Base-by-base conservation (phyloP, 2,888 invertebrate genomes). In the Neuroscelio doddi region DNA sequence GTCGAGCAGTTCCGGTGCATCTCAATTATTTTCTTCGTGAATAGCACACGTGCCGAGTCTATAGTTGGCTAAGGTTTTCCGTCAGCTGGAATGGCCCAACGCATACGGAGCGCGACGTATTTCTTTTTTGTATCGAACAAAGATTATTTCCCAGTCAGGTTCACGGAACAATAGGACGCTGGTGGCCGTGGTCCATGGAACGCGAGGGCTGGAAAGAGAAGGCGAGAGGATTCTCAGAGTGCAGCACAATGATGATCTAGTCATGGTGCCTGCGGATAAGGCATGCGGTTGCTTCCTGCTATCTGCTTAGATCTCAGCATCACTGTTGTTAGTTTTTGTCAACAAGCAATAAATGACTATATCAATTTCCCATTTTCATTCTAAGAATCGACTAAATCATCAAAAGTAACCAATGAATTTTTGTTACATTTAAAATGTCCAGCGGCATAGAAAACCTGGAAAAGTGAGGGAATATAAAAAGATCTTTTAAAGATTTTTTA, bases 261-360 rank as follows among this genome's bases (percentile, higher is more conserved):
- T 75, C 73, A 73, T 74, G 74, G 69, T 73, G 69, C 71, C 55
- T 73, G 72, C 69, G 64, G 71, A 73, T 53, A 71, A 76, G 73
- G 71, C 71, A 74, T 71, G 73, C 69, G 53, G 70, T 58, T 45
- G 55, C 66, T 72, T 69, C 72, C 73, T 64, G 70, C 64, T 65
- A 53, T 72, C 55, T 66, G 64, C 51, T 51, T 55, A 49, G 27
- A 46, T 21, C 41, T 17, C 29, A 1, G 29, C 32, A 17, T 50
- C 46, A n/a, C 15, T 24, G 51, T 27, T 30, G 29, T 39, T 46
- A 38, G 34, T 41, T 27, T 58, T 55, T 50, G 24, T 45, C 27
- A 27, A 12, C 9, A n/a, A 8, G 9, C 17, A 1, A 21, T 39
- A n/a, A 39, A 39, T 17, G 36, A 15, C 36, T 15, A 36, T 4